These are phyloP conservation scores for Cephalopachus bancanus DNA, from an alignment of 2,797 vertebrate genomes.

Conservation along the genomic window DNA sequence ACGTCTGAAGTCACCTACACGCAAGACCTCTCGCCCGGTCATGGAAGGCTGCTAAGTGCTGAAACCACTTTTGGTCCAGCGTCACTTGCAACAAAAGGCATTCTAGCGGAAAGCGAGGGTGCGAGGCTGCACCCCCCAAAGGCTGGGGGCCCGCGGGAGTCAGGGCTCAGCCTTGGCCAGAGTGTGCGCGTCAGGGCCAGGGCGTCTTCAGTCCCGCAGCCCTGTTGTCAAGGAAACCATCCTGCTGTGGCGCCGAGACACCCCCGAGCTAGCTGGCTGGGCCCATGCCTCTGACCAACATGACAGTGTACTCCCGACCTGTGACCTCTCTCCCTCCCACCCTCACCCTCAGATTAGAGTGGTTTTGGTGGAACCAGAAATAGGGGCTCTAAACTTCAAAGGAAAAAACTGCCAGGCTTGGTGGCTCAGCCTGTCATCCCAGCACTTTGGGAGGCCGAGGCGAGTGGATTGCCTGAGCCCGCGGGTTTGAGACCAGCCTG, in stretches of 20 bases:
- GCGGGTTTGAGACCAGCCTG: no score
- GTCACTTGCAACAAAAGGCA: not conserved
- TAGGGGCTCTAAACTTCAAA: not conserved
- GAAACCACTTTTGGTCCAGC: not conserved
- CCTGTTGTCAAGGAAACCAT: not conserved
- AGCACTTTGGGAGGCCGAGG: no score
- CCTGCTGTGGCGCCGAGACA: not conserved
- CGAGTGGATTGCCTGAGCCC: no score
- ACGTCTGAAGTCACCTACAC: not conserved
- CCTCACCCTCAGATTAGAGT: not conserved
- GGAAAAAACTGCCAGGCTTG: no score
- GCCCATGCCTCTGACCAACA: not conserved
- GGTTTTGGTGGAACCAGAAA: not conserved
- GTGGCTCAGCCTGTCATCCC: no score
- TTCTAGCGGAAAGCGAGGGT: not conserved
- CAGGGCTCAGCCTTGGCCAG: not conserved
- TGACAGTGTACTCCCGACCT: no score
- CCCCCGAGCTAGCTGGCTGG: no score
- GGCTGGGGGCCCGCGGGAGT: not conserved
- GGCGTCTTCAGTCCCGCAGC: not conserved
- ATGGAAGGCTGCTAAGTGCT: not conserved
- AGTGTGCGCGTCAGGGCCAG: not conserved
- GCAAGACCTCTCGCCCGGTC: not conserved
- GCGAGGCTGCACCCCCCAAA: not conserved
- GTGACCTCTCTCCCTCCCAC: not conserved